phyloP scores from a whole-genome alignment of 2,888 invertebrate species.

The Crioceris asparagi region DNA sequence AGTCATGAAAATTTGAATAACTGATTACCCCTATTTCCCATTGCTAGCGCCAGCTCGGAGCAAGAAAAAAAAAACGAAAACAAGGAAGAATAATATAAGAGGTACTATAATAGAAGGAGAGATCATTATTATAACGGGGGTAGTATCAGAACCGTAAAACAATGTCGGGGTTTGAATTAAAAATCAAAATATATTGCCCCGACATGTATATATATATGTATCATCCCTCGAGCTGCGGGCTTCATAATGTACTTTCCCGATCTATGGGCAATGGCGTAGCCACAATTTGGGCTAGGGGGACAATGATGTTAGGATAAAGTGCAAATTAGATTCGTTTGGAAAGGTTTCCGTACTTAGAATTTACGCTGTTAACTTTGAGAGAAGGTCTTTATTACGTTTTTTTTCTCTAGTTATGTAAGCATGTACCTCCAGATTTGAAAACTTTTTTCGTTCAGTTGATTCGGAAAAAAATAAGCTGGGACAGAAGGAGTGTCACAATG shows the following conservation, averaged over 20 bases:
- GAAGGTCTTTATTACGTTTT: too few species aligned
- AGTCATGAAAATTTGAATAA: conserved; percentile 26
- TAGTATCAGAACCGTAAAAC: conserved; percentile 33
- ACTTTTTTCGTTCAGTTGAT: too few species aligned
- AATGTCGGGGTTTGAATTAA: conserved; percentile 37
- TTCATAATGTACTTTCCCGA: conserved; percentile 25
- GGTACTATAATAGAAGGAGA: too few species aligned
- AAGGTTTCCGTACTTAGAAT: too few species aligned
- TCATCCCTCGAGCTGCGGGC: conserved; percentile 24
- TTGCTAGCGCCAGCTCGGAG: conserved; percentile 20
- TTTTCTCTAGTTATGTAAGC: too few species aligned
- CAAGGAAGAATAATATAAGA: too few species aligned
- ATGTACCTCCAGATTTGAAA: too few species aligned
- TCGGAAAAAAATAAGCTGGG: too few species aligned
- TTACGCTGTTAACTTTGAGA: too few species aligned
- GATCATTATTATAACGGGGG: conserved; percentile 33
- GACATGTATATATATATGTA: conserved; percentile 33
- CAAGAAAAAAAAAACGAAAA: too few species aligned
- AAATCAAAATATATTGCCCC: conserved; percentile 39
- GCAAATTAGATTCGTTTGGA: not conserved
- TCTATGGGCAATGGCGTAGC: not conserved
- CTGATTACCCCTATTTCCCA: conserved; percentile 31
- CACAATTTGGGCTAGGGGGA: not conserved
- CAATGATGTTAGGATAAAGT: not conserved
- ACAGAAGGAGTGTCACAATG: too few species aligned